A percentile compares a stretch with the other conserved stretches of the same genome.
These are phyloP conservation scores for Pelvicachromis taeniatus DNA, from an alignment of 2,113 vertebrate genomes.

Conservation along the genomic window DNA sequence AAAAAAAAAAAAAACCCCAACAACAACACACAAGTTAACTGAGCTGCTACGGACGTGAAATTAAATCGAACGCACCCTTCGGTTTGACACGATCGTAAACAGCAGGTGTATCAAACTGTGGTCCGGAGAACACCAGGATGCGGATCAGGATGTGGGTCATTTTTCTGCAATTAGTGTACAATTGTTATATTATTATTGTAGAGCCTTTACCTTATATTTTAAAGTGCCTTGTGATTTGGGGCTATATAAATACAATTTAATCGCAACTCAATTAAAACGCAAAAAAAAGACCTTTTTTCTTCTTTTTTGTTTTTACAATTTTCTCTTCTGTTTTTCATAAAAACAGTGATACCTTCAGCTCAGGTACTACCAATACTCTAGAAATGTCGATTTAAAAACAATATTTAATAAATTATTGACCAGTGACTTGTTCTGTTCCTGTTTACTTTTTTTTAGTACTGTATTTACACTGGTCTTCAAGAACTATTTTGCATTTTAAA, in stretches of 20 bases:
- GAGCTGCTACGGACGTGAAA: rapidly evolving
- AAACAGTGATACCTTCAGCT: too few species aligned
- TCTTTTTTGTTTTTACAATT: not conserved
- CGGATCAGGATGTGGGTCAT: not conserved
- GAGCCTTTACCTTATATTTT: not conserved
- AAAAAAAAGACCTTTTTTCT: not conserved
- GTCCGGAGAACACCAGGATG: not conserved
- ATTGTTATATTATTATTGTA: not conserved
- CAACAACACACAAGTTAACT: too few species aligned
- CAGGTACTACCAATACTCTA: too few species aligned
- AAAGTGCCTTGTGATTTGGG: not conserved
- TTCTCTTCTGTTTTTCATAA: too few species aligned
- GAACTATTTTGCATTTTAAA: not conserved
- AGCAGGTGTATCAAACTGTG: not conserved
- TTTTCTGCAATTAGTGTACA: not conserved
- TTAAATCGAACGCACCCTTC: not conserved
- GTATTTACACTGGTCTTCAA: not conserved
- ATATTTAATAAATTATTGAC: too few species aligned
- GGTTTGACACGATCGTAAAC: not conserved
- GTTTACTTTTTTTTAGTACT: not conserved
- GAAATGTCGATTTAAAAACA: too few species aligned
- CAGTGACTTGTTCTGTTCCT: too few species aligned
- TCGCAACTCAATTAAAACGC: not conserved
- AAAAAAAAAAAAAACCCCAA: rapidly evolving
- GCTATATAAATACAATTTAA: not conserved